Percentiles rank a stretch among this genome's conserved stretches.
Evolutionary conservation across 2,113 vertebrate genomes (phyloP).

Genomic region (Rhipidura dahli): DNA sequence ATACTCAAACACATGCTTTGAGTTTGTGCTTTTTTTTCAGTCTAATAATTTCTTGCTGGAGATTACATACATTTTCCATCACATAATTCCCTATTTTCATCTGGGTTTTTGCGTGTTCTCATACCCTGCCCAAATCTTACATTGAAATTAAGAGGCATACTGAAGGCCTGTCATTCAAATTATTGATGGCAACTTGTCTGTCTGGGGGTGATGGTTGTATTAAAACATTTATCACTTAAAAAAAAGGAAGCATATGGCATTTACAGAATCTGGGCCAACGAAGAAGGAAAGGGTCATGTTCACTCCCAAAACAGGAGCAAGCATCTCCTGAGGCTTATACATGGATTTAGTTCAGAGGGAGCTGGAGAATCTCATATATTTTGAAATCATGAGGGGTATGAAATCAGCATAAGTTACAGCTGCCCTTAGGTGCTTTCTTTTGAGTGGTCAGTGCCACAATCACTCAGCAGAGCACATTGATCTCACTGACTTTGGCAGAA

Average conservation of each 20-base stretch:
- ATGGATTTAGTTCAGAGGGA: background rate
- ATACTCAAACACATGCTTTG: background rate
- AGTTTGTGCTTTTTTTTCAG: background rate
- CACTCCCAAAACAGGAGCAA: background rate
- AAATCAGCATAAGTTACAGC: conserved; percentile 53
- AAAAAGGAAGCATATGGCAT: background rate
- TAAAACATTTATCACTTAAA: background rate
- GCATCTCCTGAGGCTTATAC: background rate
- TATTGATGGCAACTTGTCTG: background rate
- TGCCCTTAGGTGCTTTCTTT: conserved; percentile 50
- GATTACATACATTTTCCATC: background rate
- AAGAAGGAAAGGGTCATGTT: background rate
- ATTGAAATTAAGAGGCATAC: background rate
- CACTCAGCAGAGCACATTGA: conserved; percentile 52
- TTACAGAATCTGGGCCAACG: background rate
- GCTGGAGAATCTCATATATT: conserved; percentile 9
- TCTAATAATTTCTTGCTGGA: background rate
- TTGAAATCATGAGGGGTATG: background rate
- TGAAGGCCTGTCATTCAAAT: background rate
- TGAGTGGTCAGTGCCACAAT: conserved; percentile 55
- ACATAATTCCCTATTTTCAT: background rate
- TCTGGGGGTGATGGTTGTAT: background rate
- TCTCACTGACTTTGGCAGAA: conserved; percentile 58
- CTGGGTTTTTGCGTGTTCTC: background rate
- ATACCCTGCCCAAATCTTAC: background rate